Conservation (phyloP, 2,113 vertebrate genomes). For the Aix galericulata region DNA sequence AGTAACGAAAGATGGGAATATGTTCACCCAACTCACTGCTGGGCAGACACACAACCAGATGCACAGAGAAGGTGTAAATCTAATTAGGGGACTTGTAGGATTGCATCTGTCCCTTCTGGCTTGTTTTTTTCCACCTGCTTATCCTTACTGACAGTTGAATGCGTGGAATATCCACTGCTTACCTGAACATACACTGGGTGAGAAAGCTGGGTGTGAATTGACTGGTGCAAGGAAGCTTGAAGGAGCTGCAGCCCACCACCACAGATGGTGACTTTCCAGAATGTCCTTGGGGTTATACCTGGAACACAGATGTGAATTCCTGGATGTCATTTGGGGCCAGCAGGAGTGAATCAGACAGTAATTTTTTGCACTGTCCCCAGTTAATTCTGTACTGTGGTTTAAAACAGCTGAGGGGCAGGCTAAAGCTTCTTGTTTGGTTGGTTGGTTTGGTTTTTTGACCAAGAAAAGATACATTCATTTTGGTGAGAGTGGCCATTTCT, state of each 20-base stretch:
- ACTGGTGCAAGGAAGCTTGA: neutral
- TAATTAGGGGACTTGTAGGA: neutral
- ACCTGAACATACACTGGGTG: neutral
- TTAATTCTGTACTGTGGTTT: neutral
- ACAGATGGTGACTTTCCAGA: neutral
- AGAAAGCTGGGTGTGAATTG: neutral
- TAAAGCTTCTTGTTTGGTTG: neutral
- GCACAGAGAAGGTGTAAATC: neutral
- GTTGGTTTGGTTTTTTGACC: neutral
- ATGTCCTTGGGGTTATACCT: neutral
- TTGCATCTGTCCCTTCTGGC: neutral
- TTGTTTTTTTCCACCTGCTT: neutral
- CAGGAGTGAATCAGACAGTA: neutral
- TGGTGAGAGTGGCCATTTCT: neutral
- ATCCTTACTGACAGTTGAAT: neutral
- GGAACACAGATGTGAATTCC: neutral
- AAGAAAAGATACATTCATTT: neutral
- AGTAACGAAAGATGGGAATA: neutral
- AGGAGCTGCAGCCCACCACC: neutral
- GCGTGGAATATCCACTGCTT: neutral
- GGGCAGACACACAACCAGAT: neutral
- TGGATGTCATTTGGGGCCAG: neutral
- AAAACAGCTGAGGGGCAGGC: neutral
- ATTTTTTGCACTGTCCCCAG: neutral
- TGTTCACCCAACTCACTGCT: neutral